These are phyloP conservation scores for Leptestheria dahalacensis DNA, from an alignment of 1,140 invertebrate species.

Conservation along the genomic window DNA sequence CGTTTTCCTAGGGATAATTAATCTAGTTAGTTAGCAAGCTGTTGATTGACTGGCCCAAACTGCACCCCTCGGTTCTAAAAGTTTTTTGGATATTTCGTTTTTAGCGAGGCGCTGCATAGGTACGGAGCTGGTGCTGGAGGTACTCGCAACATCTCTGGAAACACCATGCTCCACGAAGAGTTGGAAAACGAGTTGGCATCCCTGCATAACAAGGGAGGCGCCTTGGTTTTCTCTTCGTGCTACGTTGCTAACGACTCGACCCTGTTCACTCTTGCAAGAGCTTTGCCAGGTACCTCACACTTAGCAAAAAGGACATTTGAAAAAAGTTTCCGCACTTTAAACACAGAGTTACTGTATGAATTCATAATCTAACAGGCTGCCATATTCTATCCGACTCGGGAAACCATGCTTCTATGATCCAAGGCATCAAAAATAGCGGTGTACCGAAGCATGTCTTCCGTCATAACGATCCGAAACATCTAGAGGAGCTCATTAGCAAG, in stretches of 20 bases:
- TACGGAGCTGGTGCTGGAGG: conserved; percentile 90
- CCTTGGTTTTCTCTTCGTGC: conserved; percentile 91
- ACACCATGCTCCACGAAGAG: conserved; percentile 77
- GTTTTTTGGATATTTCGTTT: no score
- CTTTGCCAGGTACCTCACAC: conserved; percentile 26
- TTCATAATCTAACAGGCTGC: conserved; percentile 39
- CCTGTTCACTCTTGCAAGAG: conserved; percentile 68
- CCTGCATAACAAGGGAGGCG: conserved; percentile 83
- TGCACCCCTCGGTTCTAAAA: no score
- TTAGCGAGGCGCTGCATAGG: conserved; percentile 62
- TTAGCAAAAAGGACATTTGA: no score
- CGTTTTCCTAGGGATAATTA: no score
- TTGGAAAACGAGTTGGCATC: conserved; percentile 71
- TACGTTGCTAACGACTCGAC: conserved; percentile 97
- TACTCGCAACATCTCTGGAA: conserved; percentile 93
- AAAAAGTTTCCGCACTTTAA: background rate
- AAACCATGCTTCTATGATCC: conserved; percentile 98
- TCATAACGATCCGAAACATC: conserved; percentile 79
- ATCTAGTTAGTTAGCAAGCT: no score
- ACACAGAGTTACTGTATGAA: no score
- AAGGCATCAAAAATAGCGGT: conserved; percentile 83
- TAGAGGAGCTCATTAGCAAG: conserved; percentile 58
- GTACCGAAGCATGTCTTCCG: conserved; percentile 88
- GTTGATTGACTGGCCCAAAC: no score
- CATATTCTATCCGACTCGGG: conserved; percentile 95